These are phyloP conservation scores for Microcebus tavaratra DNA, from an alignment of 2,113 vertebrate genomes.

Conservation along the genomic window DNA sequence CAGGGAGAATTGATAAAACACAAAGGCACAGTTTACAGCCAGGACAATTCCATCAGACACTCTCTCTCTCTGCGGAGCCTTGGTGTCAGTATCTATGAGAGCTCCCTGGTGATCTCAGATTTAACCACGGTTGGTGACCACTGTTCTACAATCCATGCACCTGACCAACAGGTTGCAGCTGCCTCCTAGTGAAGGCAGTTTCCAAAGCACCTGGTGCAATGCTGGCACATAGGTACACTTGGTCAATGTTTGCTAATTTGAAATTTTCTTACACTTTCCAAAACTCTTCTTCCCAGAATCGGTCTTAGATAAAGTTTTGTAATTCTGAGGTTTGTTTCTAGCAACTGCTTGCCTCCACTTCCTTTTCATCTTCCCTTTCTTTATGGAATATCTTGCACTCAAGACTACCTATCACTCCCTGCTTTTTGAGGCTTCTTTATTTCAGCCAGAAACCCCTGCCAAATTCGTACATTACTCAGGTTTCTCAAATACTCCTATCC, in stretches of 20 bases:
- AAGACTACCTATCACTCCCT: background rate
- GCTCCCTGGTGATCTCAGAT: background rate
- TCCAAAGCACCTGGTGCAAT: background rate
- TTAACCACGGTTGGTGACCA: background rate
- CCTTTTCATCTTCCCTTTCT: background rate
- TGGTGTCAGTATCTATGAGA: background rate
- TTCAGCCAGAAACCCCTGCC: background rate
- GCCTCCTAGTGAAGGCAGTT: background rate
- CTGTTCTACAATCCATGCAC: background rate
- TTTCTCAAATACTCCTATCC: background rate
- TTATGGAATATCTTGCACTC: background rate
- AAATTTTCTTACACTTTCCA: background rate
- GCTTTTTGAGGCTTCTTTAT: background rate
- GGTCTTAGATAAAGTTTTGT: background rate
- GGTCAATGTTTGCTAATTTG: background rate
- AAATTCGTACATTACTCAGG: background rate
- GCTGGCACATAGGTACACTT: background rate
- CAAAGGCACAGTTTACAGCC: background rate
- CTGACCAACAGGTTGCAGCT: background rate
- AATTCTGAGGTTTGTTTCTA: background rate
- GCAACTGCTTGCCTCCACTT: background rate
- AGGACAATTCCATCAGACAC: background rate
- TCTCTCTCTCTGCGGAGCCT: background rate
- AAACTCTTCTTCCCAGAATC: background rate
- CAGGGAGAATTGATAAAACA: background rate